Base-by-base conservation (phyloP, 2,888 invertebrate species). In the Drosophila emarginata region DNA sequence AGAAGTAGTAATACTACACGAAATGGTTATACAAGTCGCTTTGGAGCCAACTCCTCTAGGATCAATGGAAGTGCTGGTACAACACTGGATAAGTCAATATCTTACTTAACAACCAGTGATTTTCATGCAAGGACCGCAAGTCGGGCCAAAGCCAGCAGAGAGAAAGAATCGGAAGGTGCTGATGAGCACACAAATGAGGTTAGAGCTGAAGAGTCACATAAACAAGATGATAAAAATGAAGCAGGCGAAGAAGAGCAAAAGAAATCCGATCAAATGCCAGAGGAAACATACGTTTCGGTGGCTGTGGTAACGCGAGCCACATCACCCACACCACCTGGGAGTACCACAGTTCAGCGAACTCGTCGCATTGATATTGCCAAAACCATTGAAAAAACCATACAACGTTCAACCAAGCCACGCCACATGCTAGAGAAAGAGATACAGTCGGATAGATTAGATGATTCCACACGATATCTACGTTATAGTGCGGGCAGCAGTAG, bases 321-420 rank as follows among this genome's bases (percentile, higher is more conserved):
- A 0, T 97, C 96, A 15, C 96, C 96, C 0, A 95, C 95, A 0
- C 94, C 95, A 3, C 94, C 95, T 0, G 89, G 90, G 28, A 80
- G 87, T 32, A 94, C 95, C 0, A 94, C 94, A 0, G 94, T 94
- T 74, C 89, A 89, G 53, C 93, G 95, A 74, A 94, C 93, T 23
- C 93, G 95, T 78, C 93, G 96, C 88, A 94, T 94, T 0, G 96
- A 96, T 78, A 93, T 95, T 86, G 95, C 95, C 5, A 95, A 95
- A 88, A 94, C 94, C 3, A 92, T 95, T 57, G 95, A 96, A 90
- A 95, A 95, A 90, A 94, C 94, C 61, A 92, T 95, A n/a, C 93
- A 93, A 11, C 92, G 94, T 50, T 92, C 93, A 1, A 94, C 93
- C 69, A 93, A 91, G 67, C 93, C 92, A 74, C 93, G 93, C 0